These are phyloP conservation scores for Miniopterus natalensis DNA, from an alignment of 2,113 vertebrate species.

Conservation along the genomic window DNA sequence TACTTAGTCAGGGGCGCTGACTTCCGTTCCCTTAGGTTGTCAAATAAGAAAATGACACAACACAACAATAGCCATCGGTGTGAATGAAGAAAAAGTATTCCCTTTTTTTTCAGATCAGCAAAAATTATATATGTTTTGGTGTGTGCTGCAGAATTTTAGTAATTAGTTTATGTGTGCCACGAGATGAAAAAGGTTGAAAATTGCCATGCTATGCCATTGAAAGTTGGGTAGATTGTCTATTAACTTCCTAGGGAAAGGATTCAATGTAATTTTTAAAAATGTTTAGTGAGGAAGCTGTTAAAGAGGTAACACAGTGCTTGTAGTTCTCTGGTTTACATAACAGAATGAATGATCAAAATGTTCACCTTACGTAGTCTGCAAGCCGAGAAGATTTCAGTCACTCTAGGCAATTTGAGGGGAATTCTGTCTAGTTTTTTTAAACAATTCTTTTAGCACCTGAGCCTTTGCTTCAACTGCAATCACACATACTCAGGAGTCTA, in stretches of 20 bases:
- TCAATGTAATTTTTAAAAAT: background rate
- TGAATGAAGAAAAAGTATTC: background rate
- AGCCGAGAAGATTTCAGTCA: background rate
- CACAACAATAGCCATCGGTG: background rate
- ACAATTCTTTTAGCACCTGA: background rate
- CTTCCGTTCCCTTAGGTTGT: background rate
- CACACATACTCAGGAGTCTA: background rate
- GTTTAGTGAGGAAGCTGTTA: background rate
- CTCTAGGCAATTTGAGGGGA: background rate
- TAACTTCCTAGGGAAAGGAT: background rate
- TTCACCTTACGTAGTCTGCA: background rate
- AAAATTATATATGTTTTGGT: background rate
- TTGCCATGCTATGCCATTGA: background rate
- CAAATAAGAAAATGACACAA: background rate
- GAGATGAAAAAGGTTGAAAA: too few species aligned
- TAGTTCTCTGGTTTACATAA: conserved; percentile 24
- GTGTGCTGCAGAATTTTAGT: background rate
- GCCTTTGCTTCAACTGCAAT: background rate
- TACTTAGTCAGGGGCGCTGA: background rate
- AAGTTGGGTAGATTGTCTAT: background rate
- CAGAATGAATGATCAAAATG: background rate
- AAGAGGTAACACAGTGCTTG: background rate
- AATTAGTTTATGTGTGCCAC: too few species aligned
- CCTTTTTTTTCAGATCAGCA: too few species aligned
- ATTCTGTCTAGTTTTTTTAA: background rate